Percentiles rank a stretch among this genome's conserved stretches.
phyloP scores from a whole-genome alignment of 2,113 vertebrate species.

The Natator depressus region DNA sequence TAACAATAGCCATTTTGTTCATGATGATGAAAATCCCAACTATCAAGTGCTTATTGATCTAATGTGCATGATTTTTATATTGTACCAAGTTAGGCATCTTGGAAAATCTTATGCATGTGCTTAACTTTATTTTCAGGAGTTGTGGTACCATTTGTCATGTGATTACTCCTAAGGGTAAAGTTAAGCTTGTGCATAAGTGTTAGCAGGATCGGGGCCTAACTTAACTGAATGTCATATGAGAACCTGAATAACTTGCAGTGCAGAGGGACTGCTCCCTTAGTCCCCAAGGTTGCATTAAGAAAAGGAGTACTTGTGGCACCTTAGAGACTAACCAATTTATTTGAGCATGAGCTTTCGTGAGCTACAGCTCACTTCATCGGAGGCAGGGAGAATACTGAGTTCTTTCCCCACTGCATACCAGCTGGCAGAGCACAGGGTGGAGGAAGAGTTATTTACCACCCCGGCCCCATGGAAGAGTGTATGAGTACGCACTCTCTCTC shows the following conservation, averaged over 20 bases:
- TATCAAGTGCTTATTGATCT: neutral
- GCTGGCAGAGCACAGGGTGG: neutral
- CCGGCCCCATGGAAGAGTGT: too few relatives aligned
- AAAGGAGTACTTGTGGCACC: too few relatives aligned
- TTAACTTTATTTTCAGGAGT: neutral
- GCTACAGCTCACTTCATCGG: too few relatives aligned
- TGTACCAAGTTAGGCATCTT: neutral
- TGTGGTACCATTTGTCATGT: neutral
- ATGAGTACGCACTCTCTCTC: neutral
- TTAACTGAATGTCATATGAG: neutral
- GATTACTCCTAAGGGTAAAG: rapidly evolving
- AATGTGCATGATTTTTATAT: neutral
- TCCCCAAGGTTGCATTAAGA: too few relatives aligned
- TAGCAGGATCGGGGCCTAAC: neutral
- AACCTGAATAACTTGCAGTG: neutral
- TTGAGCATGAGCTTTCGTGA: too few relatives aligned
- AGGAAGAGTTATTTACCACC: neutral
- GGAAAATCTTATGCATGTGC: neutral
- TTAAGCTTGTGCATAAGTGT: rapidly evolving
- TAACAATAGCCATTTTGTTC: neutral
- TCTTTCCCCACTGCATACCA: too few relatives aligned
- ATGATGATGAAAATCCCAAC: neutral
- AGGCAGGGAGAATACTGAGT: neutral
- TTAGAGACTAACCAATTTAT: too few relatives aligned
- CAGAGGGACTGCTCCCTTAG: neutral